Conservation (phyloP, 2,888 invertebrate species). For the Cosmia trapezina region DNA sequence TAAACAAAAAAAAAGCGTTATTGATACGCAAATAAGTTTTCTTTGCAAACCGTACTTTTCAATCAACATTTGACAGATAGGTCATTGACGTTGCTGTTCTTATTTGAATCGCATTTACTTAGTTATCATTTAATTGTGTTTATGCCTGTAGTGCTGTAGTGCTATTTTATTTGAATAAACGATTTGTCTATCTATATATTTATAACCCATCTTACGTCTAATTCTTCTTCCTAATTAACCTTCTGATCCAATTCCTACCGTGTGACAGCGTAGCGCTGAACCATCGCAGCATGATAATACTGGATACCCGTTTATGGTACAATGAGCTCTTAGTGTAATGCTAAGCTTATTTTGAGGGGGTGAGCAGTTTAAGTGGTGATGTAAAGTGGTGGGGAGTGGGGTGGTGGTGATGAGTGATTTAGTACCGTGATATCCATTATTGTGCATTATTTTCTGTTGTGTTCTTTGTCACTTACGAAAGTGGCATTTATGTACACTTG, state of each 20-base stretch:
- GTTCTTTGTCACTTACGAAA: not conserved
- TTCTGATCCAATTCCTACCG: constrained; percentile 6
- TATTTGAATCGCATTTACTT: no score
- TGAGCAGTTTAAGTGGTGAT: constrained; percentile 39
- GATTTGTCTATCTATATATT: no score
- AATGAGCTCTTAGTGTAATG: constrained; percentile 59
- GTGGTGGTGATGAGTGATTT: not conserved
- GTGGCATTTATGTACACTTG: not conserved
- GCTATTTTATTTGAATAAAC: not conserved
- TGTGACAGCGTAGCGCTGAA: constrained; percentile 26
- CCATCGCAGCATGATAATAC: constrained; percentile 59
- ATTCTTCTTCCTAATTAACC: not conserved
- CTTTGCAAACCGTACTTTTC: no score
- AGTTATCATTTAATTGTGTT: no score
- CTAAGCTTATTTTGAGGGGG: constrained; percentile 56
- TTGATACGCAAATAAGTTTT: no score
- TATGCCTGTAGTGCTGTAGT: no score
- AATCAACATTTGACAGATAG: no score
- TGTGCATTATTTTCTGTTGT: not conserved
- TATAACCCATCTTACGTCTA: not conserved
- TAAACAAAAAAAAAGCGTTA: no score
- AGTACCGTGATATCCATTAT: not conserved
- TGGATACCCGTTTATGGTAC: constrained; percentile 58
- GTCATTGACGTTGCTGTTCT: no score
- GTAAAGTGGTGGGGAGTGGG: constrained; percentile 9